These are phyloP conservation scores for Lagria hirta DNA, from an alignment of 2,888 invertebrate genomes.

Conservation along the genomic window DNA sequence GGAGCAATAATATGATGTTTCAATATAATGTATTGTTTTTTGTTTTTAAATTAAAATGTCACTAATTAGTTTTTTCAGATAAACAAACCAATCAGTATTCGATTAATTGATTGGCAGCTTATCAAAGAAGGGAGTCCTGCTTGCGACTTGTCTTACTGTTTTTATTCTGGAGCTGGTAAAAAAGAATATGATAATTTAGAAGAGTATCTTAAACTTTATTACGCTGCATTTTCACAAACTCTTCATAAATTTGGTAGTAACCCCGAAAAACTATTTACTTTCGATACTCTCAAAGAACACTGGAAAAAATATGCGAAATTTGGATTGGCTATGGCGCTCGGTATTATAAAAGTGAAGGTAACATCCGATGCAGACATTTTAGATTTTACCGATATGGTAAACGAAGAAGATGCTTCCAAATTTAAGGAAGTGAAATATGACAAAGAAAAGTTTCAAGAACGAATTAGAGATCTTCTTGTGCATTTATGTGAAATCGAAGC, in stretches of 20 bases:
- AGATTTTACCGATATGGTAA: constrained; percentile 6
- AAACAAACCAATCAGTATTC: not conserved
- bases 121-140: constrained; percentile 10
- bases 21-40: not conserved
- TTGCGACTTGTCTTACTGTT: constrained; percentile 17
- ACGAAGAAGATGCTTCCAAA: not conserved
- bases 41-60: not conserved
- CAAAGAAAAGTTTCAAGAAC: constrained; percentile 2
- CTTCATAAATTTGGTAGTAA: constrained; percentile 8
- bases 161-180: constrained; percentile 13
- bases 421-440: no score
- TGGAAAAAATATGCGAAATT: constrained; percentile 13
- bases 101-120: constrained; percentile 5
- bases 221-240: constrained; percentile 6
- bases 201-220: constrained; percentile 8
- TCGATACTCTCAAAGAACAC: constrained; percentile 2
- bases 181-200: constrained; percentile 7
- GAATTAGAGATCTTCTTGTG: constrained; percentile 2
- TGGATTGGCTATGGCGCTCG: constrained; percentile 5
- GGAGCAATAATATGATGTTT: constrained; percentile 22
- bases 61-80: not conserved
- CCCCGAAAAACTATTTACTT: constrained; percentile 9
- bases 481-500: constrained; percentile 1
- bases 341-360: constrained; percentile 1
- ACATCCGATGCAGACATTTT: constrained; percentile 7